Conservation (phyloP, 92 coral and sea anemone genomes). For the Palythoa heliodiscus region DNA sequence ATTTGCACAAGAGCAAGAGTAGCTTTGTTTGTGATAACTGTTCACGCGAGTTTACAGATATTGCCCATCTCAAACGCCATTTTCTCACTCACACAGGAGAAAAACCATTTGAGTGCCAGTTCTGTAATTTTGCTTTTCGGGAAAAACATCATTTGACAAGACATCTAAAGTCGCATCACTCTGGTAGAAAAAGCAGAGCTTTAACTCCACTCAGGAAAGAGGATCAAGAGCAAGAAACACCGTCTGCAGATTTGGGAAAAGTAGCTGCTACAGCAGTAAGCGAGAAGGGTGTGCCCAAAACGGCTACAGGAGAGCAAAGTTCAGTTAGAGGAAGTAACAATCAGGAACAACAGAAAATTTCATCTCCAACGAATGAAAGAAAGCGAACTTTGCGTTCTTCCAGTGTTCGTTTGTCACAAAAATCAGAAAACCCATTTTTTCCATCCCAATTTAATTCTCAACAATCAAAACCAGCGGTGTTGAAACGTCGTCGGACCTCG, state of each 20-base stretch:
- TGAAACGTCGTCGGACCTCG: background rate
- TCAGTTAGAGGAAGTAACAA: background rate
- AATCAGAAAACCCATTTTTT: background rate
- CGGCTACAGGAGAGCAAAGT: background rate
- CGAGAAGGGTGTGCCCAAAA: background rate
- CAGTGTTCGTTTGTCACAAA: constrained; percentile 2
- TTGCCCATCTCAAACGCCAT: constrained; percentile 29
- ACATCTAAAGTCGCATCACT: constrained; percentile 26
- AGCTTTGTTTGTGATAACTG: constrained; percentile 16
- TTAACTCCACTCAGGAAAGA: background rate
- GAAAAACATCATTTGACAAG: constrained; percentile 27
- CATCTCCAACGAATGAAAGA: background rate
- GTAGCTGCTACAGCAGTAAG: background rate
- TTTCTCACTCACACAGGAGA: constrained; percentile 42
- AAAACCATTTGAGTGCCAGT: constrained; percentile 15
- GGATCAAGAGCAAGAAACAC: background rate
- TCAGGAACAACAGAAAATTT: background rate
- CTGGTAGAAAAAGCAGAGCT: background rate
- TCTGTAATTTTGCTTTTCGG: constrained; percentile 20
- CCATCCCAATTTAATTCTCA: background rate
- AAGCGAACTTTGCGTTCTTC: background rate
- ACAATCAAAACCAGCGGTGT: background rate
- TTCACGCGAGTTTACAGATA: constrained; percentile 22
- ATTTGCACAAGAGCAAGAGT: background rate
- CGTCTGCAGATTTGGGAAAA: background rate